phyloP scores from a whole-genome alignment of 2,888 invertebrate genomes.

The Julus scandinavius region DNA sequence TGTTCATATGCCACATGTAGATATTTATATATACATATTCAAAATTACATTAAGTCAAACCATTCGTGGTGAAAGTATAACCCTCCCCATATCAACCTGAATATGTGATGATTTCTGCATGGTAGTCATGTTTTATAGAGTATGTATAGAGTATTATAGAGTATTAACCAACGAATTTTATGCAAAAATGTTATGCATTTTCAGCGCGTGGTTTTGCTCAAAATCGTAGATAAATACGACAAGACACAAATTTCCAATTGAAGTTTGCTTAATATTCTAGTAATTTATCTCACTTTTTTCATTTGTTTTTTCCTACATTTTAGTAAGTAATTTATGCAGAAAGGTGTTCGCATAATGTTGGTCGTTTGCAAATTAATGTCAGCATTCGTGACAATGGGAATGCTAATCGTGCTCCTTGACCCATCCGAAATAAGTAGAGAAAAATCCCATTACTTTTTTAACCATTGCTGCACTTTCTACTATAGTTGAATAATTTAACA shows the following conservation, averaged over 20 bases:
- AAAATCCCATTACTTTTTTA: neutral
- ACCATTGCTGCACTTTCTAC: neutral
- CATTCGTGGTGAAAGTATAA: neutral
- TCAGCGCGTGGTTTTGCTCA: neutral
- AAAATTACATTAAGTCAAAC: no score
- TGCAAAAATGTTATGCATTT: neutral
- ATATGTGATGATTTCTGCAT: neutral
- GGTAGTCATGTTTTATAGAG: neutral
- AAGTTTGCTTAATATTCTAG: no score
- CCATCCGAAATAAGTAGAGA: neutral
- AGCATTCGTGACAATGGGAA: neutral
- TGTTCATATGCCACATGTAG: no score
- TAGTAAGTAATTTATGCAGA: neutral
- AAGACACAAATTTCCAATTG: neutral
- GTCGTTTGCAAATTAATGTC: neutral
- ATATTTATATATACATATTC: no score
- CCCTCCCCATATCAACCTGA: neutral
- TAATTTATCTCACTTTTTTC: neutral
- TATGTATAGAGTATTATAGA: neutral
- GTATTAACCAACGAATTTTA: neutral
- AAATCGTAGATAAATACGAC: neutral
- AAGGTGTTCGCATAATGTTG: neutral
- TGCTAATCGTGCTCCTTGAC: neutral
- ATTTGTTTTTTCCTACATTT: neutral
- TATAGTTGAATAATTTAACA: neutral